A percentile compares a stretch with the other conserved stretches of the same genome.
Evolutionary conservation across 2,113 vertebrate species (phyloP).

Genomic region (Vidua macroura): DNA sequence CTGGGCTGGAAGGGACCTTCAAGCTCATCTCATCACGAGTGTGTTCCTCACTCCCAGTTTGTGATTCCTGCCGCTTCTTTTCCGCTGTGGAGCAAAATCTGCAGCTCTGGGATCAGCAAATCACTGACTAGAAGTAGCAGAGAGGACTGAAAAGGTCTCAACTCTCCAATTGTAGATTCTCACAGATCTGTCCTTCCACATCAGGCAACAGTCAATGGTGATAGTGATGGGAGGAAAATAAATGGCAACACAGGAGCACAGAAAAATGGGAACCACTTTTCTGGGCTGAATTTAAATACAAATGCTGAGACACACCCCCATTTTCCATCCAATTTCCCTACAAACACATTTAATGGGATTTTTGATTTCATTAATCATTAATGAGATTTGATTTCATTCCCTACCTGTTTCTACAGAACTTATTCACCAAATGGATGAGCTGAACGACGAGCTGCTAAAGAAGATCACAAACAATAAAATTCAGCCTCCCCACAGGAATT

Average conservation of each 20-base stretch:
- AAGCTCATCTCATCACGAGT: not conserved
- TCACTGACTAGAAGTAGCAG: not conserved
- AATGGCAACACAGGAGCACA: not conserved
- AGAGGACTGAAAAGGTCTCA: not conserved
- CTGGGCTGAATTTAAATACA: not conserved
- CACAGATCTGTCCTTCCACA: not conserved
- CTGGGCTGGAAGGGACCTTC: not conserved
- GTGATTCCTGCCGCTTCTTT: not conserved
- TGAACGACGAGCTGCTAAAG: constrained; percentile 85
- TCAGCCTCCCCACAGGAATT: constrained; percentile 74
- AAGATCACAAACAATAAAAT: constrained; percentile 80
- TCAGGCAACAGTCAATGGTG: not conserved
- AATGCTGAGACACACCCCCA: not conserved
- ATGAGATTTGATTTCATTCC: not conserved
- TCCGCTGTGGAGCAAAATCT: not conserved
- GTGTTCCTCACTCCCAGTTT: not conserved
- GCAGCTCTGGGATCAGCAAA: not conserved
- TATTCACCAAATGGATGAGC: constrained; percentile 86
- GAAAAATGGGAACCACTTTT: not conserved
- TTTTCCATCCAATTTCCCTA: not conserved
- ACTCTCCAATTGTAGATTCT: not conserved
- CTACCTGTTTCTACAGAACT: constrained; percentile 67
- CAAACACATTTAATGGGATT: not conserved
- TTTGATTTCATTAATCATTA: not conserved
- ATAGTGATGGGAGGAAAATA: not conserved